A percentile compares a stretch with the other conserved stretches of the same genome.
phyloP scores from a whole-genome alignment of 2,888 invertebrate genomes.

The Megastigmus dorsalis region DNA sequence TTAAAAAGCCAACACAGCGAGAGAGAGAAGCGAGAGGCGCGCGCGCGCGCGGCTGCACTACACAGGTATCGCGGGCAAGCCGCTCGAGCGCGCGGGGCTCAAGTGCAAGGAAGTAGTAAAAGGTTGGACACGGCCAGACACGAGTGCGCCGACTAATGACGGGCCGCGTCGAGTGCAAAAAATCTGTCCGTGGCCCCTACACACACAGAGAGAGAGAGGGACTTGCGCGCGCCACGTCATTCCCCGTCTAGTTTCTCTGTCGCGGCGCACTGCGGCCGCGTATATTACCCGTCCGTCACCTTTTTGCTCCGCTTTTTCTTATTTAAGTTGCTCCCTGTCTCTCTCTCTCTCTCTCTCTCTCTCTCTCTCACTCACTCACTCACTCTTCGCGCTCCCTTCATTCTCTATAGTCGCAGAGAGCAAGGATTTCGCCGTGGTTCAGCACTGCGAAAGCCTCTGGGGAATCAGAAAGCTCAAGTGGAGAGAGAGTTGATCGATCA shows the following conservation, averaged over 20 bases:
- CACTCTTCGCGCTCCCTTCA: neutral
- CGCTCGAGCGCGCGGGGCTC: constrained; percentile 4
- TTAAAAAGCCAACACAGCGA: neutral
- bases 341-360: too few relatives aligned
- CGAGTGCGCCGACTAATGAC: constrained; percentile 44
- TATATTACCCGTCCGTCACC: neutral
- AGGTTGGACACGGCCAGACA: constrained; percentile 18
- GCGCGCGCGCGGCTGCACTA: too few relatives aligned
- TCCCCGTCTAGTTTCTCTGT: neutral
- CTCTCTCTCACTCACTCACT: neutral
- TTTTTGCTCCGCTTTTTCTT: constrained; percentile 28
- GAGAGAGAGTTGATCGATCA: constrained; percentile 15
- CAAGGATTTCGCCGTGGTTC: too few relatives aligned
- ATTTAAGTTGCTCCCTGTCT: too few relatives aligned
- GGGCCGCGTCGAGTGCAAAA: constrained; percentile 34
- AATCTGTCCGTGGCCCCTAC: constrained; percentile 19
- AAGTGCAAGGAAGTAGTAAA: constrained; percentile 20
- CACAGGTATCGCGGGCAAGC: too few relatives aligned
- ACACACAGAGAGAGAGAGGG: too few relatives aligned
- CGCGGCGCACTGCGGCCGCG: too few relatives aligned
- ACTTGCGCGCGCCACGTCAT: neutral
- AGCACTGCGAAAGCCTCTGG: neutral
- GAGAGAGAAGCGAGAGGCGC: too few relatives aligned
- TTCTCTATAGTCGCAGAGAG: neutral
- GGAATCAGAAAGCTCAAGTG: constrained; percentile 14